These are phyloP conservation scores for Lapara coniferarum DNA, from an alignment of 2,888 invertebrate species.

Conservation along the genomic window DNA sequence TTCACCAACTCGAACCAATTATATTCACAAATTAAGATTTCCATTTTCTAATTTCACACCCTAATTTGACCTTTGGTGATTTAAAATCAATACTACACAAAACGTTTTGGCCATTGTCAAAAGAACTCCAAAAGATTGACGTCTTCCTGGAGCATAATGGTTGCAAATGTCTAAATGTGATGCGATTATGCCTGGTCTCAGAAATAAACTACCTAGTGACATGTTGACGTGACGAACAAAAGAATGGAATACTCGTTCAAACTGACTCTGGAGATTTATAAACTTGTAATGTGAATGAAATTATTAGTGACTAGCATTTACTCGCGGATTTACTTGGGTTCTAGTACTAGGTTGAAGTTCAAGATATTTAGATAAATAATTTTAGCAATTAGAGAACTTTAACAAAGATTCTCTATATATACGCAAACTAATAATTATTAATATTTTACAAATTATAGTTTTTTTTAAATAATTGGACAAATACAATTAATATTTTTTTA, in stretches of 20 bases:
- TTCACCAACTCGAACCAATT: too few species aligned
- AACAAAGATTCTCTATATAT: too few species aligned
- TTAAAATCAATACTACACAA: background rate
- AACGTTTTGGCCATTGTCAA: background rate
- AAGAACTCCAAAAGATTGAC: conserved; percentile 25
- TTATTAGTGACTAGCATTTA: background rate
- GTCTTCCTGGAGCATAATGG: conserved; percentile 25
- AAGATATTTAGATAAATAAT: too few species aligned
- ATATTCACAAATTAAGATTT: too few species aligned
- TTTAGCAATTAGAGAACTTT: too few species aligned
- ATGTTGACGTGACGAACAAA: conserved; percentile 18
- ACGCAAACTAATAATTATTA: too few species aligned
- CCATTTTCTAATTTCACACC: too few species aligned
- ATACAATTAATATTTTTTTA: too few species aligned
- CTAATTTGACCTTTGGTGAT: too few species aligned
- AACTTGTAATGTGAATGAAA: background rate
- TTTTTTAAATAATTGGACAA: too few species aligned
- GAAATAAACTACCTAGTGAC: conserved; percentile 7
- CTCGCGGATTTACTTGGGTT: background rate
- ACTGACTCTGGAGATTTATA: background rate
- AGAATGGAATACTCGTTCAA: background rate
- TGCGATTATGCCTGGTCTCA: conserved; percentile 3
- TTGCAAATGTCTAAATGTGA: conserved; percentile 22
- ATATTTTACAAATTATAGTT: too few species aligned
- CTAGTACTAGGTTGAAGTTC: too few species aligned